phyloP scores from a whole-genome alignment of 2,888 invertebrate genomes.

The Calliscelio sp. region DNA sequence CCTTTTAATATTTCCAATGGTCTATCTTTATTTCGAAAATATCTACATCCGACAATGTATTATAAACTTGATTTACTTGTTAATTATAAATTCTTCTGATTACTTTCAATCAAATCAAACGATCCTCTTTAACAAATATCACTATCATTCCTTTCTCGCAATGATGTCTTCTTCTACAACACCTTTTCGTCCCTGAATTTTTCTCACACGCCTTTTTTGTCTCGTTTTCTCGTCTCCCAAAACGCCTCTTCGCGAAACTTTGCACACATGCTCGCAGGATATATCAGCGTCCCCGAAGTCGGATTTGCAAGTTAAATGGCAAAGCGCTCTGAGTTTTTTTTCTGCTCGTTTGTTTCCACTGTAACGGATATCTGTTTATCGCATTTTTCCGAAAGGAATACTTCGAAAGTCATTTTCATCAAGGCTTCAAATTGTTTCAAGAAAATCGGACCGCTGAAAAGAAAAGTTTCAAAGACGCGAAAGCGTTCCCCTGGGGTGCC shows the following conservation, averaged over 20 bases:
- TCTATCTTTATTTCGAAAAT: too few species aligned
- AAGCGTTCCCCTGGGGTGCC: slow-evolving; percentile 44
- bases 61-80: too few species aligned
- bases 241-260: slow-evolving; percentile 75
- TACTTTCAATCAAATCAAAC: not conserved
- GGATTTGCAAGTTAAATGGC: slow-evolving; percentile 84
- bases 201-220: slow-evolving; percentile 78
- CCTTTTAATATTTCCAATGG: too few species aligned
- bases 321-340: slow-evolving; percentile 77
- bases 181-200: slow-evolving; percentile 79
- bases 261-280: slow-evolving; percentile 80
- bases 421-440: slow-evolving; percentile 58
- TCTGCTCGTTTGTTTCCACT: slow-evolving; percentile 26
- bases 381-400: slow-evolving; percentile 52
- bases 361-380: slow-evolving; percentile 61
- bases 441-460: slow-evolving; percentile 60
- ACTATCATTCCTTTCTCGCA: slow-evolving; percentile 20
- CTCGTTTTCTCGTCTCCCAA: slow-evolving; percentile 57
- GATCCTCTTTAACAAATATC: slow-evolving; percentile 47
- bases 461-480: slow-evolving; percentile 66
- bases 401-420: slow-evolving; percentile 62
- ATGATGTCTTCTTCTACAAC: slow-evolving; percentile 53
- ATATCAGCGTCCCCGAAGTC: slow-evolving; percentile 77
- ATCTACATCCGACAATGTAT: too few species aligned
- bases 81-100: too few species aligned